Evolutionary conservation across 2,113 vertebrate genomes (phyloP).

Genomic region (Choloepus hoffmanni): DNA sequence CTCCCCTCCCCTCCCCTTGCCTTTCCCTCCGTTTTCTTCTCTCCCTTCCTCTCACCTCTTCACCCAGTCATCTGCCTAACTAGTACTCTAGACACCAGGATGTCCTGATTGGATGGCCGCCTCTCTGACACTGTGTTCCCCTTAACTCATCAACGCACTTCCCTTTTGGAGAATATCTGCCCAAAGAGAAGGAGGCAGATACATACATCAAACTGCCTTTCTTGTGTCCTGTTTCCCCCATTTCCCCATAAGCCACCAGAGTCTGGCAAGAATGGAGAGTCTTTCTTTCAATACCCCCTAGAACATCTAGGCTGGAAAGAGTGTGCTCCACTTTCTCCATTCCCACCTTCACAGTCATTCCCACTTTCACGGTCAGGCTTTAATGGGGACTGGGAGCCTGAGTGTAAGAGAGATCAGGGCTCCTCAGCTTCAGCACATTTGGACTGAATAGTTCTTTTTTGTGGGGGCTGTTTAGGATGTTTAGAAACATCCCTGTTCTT

Average conservation of each 20-base stretch:
- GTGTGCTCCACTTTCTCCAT: not conserved
- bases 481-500: not conserved
- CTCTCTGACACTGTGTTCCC: not conserved
- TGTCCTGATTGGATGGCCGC: not conserved
- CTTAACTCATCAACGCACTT: not conserved
- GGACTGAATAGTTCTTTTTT: not conserved
- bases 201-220: too few relatives aligned
- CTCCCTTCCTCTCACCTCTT: not conserved
- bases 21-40: not conserved
- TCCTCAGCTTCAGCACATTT: not conserved
- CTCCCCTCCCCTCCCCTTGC: not conserved
- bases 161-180: not conserved
- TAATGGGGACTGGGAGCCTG: too few relatives aligned
- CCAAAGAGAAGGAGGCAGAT: not conserved
- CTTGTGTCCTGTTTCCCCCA: not conserved
- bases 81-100: not conserved
- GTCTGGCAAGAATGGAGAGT: not conserved
- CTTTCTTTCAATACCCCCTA: not conserved
- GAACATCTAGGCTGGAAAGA: not conserved
- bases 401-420: not conserved
- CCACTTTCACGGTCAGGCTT: too few relatives aligned
- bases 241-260: not conserved
- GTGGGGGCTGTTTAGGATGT: not conserved
- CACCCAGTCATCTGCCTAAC: not conserved
- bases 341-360: too few relatives aligned